Evolutionary conservation across 2,797 vertebrate species (phyloP), one percentile per base, ranked within the genome.

Genomic region (Protonibea diacanthus): DNA sequence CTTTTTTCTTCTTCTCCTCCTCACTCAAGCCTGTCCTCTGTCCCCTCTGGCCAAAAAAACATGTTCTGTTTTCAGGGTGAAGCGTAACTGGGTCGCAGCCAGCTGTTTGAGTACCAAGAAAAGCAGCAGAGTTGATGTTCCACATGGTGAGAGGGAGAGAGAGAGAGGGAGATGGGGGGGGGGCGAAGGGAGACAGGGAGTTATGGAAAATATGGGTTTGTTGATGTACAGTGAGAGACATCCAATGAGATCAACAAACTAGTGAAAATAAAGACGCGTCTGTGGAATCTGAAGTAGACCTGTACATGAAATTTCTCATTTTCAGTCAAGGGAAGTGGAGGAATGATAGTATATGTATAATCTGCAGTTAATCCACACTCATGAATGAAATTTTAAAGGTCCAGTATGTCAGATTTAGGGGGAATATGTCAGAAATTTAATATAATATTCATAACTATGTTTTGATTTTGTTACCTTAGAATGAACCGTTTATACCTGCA

Each of bases 91-190:
- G 87, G 74, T 73, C 23, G 18, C 67, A 73, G 91, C 86, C 91
- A 91, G 86, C 81, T 89, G 85, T 80, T 72, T 66, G 53, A 82
- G 70, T 69, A 88, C 79, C 79, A 87, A 71, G 77, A 81, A 83
- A 86, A 89, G 78, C 84, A 89, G 48, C 72, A 74, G 67, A 83
- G 74, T 49, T 76, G 76, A 84, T 88, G 82, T 85, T 84, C 56
- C 71, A 80, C 72, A 51, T 40, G 55, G 65, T 62, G 78, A 51
- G 71, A 57, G 67, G 29, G 48, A 49, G 66, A 60, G 45, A 20
- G 59, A 58, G 53, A 78, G 33, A 58, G 53, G 76, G 33, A 33
- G 33, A 33, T 3, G 40, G 3, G 61, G 29, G n/a, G 51, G 44
- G 51, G 7, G 7, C 33, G 7, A 33, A 38, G 20, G 62, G 38